Evolutionary conservation across 1,140 invertebrate genomes (phyloP).

Genomic region (Akabosia matsudoensis): DNA sequence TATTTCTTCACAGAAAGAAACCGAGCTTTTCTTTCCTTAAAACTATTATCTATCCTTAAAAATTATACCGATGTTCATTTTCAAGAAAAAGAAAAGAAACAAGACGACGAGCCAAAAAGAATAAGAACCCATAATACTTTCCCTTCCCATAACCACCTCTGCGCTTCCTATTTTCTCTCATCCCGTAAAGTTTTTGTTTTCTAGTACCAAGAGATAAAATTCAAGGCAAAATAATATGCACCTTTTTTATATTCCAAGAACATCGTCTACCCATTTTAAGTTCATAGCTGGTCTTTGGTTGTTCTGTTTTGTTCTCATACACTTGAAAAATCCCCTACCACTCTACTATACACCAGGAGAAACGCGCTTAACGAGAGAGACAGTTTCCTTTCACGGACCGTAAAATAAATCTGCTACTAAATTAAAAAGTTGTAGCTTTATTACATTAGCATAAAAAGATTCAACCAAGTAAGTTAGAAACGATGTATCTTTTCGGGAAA

Average conservation of each 20-base stretch:
- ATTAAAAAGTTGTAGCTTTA: constrained; percentile 25
- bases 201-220: too few relatives aligned
- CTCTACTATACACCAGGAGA: not conserved
- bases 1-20: too few relatives aligned
- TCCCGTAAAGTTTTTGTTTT: too few relatives aligned
- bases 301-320: not conserved
- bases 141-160: too few relatives aligned
- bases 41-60: not conserved
- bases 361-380: not conserved
- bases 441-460: constrained; percentile 25
- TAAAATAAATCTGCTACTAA: constrained; percentile 17
- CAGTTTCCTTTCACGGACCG: constrained; percentile 1
- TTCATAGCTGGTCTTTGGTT: not conserved
- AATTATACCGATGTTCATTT: not conserved
- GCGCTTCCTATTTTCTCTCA: not conserved
- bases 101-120: not conserved
- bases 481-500: constrained; percentile 19
- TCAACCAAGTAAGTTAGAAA: constrained; percentile 13
- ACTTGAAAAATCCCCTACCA: not conserved
- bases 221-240: too few relatives aligned
- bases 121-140: not conserved
- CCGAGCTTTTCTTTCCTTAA: too few relatives aligned
- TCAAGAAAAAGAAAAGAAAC: not conserved
- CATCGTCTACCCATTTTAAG: too few relatives aligned
- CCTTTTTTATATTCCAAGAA: too few relatives aligned